Evolutionary conservation across 2,797 vertebrate genomes (phyloP).

Genomic region (Apodemus agrarius): DNA sequence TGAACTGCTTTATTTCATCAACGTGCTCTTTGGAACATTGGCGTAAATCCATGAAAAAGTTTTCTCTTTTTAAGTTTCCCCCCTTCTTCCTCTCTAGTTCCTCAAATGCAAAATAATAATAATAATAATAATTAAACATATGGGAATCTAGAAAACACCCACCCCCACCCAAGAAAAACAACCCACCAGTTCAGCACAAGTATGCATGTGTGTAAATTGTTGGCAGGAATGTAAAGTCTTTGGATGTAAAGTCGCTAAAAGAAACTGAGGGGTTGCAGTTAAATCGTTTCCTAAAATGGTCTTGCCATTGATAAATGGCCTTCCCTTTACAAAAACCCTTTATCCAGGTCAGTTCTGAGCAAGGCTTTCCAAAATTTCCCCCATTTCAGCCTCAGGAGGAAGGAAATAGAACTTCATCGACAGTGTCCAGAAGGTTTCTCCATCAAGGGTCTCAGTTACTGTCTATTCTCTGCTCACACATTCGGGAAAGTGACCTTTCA

Average conservation of each 20-base stretch:
- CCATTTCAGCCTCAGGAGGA: slow-evolving; percentile 6
- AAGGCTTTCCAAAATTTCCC: slow-evolving; percentile 45
- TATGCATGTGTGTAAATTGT: neutral
- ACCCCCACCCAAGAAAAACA: neutral
- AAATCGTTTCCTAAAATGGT: slow-evolving; percentile 55
- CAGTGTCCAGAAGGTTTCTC: slow-evolving; percentile 68
- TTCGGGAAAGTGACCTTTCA: neutral
- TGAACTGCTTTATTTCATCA: slow-evolving; percentile 78
- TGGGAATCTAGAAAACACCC: slow-evolving; percentile 21
- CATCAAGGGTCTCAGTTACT: slow-evolving; percentile 60
- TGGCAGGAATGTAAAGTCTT: neutral
- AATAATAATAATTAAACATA: slow-evolving; percentile 63
- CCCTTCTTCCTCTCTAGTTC: neutral
- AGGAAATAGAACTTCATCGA: slow-evolving; percentile 59
- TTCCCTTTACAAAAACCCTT: slow-evolving; percentile 66
- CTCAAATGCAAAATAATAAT: slow-evolving; percentile 64
- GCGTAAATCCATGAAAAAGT: slow-evolving; percentile 68
- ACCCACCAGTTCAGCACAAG: neutral
- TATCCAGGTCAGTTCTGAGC: slow-evolving; percentile 59
- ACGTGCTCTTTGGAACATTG: slow-evolving; percentile 79
- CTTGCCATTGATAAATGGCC: slow-evolving; percentile 70
- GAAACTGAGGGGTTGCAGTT: neutral
- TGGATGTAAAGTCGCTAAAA: neutral
- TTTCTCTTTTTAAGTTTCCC: slow-evolving; percentile 46
- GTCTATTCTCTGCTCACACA: neutral